These are phyloP conservation scores for Pyrrhia umbra DNA, from an alignment of 2,888 invertebrate genomes.

Conservation along the genomic window DNA sequence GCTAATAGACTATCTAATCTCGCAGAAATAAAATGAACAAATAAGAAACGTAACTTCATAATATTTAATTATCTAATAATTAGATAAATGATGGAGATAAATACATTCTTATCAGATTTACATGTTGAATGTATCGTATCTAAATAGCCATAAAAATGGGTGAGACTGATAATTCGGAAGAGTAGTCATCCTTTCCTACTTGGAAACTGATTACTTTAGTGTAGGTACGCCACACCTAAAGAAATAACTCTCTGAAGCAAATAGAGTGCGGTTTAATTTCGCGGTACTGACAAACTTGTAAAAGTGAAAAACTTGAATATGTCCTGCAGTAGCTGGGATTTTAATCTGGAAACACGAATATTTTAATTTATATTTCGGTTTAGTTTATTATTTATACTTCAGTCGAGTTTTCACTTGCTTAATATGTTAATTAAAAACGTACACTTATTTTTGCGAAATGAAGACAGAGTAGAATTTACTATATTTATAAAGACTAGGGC, in stretches of 20 bases:
- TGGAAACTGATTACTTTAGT: background rate
- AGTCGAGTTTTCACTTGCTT: background rate
- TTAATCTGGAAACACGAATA: background rate
- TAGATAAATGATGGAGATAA: background rate
- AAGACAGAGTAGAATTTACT: too few relatives aligned
- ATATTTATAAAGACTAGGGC: too few relatives aligned
- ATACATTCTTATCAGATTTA: background rate
- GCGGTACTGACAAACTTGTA: background rate
- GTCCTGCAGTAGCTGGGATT: background rate
- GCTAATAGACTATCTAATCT: slow-evolving; percentile 10
- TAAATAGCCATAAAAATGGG: background rate
- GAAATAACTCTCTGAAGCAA: background rate
- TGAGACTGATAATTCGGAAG: background rate
- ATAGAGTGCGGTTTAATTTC: background rate
- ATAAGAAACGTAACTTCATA: background rate
- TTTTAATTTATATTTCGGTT: too few relatives aligned
- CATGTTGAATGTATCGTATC: background rate
- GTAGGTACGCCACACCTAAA: too few relatives aligned
- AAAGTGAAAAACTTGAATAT: background rate
- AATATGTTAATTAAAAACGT: background rate
- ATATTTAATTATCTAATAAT: background rate
- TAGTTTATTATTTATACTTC: too few relatives aligned
- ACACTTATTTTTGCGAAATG: background rate
- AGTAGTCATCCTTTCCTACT: background rate
- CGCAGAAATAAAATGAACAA: slow-evolving; percentile 1